phyloP scores from a whole-genome alignment of 2,888 invertebrate species.

The Polia nebulosa region DNA sequence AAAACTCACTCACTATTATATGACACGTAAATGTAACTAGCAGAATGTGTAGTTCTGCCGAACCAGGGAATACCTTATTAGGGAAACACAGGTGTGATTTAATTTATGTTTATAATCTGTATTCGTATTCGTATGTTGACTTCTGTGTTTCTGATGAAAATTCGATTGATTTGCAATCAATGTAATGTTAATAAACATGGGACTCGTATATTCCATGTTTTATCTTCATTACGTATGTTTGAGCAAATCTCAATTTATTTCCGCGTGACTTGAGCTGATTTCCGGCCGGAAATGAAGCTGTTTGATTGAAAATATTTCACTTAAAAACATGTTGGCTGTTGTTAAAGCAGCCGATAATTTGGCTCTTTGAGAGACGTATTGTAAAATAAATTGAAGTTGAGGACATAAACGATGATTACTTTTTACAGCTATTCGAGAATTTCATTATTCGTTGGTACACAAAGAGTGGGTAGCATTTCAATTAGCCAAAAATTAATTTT shows the following conservation, averaged over 20 bases:
- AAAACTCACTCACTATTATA: neutral
- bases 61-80: too few relatives aligned
- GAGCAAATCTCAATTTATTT: constrained; percentile 18
- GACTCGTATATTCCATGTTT: neutral
- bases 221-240: constrained; percentile 8
- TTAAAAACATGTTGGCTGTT: neutral
- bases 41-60: too few relatives aligned
- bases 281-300: constrained; percentile 8
- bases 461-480: neutral
- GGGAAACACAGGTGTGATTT: neutral
- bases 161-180: neutral
- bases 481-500: neutral
- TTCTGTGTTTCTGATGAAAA: too few relatives aligned
- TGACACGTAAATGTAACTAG: neutral
- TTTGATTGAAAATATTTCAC: constrained; percentile 8
- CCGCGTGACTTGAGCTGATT: neutral
- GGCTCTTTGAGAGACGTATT: neutral
- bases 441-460: neutral
- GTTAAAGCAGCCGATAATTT: neutral
- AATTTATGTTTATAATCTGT: neutral
- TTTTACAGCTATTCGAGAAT: constrained; percentile 4
- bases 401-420: neutral
- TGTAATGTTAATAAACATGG: neutral
- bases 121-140: neutral
- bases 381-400: neutral